Conservation (phyloP, 2,797 vertebrate species). For the Simalia tracyae region DNA sequence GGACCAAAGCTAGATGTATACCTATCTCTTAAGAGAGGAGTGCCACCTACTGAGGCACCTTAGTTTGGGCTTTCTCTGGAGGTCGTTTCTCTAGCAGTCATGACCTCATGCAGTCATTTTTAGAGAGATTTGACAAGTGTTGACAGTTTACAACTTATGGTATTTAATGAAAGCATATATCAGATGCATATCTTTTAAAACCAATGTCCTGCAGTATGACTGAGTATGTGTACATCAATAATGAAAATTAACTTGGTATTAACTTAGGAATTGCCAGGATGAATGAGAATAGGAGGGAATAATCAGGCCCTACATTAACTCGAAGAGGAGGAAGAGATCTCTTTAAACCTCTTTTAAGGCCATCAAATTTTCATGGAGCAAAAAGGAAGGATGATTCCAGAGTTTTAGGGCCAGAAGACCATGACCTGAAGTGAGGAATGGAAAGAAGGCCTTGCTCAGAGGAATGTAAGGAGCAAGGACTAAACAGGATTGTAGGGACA, state of each 20-base stretch:
- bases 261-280: neutral
- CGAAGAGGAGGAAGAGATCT: neutral
- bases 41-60: neutral
- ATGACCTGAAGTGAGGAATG: neutral
- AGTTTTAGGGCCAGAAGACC: neutral
- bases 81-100: neutral
- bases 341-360: neutral
- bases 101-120: neutral
- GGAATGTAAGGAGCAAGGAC: neutral
- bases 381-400: neutral
- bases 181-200: constrained; percentile 9
- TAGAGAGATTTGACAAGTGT: constrained; percentile 11
- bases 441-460: neutral
- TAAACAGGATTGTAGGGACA: neutral
- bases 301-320: neutral
- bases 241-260: neutral
- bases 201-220: neutral
- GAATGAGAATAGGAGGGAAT: neutral
- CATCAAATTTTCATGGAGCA: neutral
- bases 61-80: constrained; percentile 4
- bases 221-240: neutral
- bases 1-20: neutral
- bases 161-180: constrained; percentile 11
- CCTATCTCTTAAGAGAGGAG: neutral
- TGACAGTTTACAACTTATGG: neutral